Evolutionary conservation across 2,113 vertebrate genomes (phyloP).

Genomic region (Gnathonemus echidnorhynchus): DNA sequence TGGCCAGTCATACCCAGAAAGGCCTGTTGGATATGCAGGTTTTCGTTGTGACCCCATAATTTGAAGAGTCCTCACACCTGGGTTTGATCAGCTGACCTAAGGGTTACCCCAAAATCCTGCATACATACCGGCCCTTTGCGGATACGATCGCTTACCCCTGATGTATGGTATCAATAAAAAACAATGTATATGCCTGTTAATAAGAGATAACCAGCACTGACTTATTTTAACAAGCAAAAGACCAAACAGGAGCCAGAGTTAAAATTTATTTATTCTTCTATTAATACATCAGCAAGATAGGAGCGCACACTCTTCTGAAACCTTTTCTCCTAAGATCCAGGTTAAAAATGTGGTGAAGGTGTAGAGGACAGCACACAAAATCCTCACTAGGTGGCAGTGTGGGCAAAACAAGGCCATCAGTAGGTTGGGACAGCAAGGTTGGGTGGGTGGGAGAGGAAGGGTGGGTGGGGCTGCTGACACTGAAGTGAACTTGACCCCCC

Average conservation of each 20-base stretch:
- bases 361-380: not conserved
- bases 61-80: not conserved
- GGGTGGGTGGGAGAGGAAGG: not conserved
- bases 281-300: conserved; percentile 34
- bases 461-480: conserved; percentile 18
- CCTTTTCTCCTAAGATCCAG: conserved; percentile 9
- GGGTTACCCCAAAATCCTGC: not conserved
- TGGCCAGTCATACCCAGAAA: not conserved
- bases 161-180: not conserved
- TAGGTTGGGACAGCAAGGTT: not conserved
- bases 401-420: not conserved
- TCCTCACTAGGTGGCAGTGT: not conserved
- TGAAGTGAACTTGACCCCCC: conserved; percentile 32
- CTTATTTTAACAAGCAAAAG: not conserved
- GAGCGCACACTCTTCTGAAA: conserved; percentile 31
- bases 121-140: not conserved
- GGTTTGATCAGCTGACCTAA: not conserved
- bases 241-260: not conserved
- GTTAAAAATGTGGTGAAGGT: not conserved
- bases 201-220: not conserved
- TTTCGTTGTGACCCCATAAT: not conserved
- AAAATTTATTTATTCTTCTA: not conserved
- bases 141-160: not conserved
- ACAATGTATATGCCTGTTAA: not conserved
- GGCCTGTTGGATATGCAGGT: not conserved